Percentiles rank a stretch among this genome's conserved stretches.
Evolutionary conservation across 2,797 vertebrate genomes (phyloP).

Genomic region (Hypotaenidia okinawae): DNA sequence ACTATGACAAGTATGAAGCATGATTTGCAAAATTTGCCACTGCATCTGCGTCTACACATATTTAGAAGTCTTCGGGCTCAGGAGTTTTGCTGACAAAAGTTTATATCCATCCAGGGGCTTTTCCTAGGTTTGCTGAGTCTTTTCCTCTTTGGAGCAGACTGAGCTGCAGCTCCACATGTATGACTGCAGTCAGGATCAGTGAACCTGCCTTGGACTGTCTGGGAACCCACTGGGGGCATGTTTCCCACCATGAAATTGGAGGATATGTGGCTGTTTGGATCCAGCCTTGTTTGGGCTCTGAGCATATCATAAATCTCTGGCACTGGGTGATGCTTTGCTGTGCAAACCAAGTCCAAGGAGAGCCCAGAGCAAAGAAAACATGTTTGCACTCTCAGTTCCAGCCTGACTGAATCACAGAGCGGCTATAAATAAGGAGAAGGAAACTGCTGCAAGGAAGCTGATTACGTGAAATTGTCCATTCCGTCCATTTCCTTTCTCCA

Average conservation of each 20-base stretch:
- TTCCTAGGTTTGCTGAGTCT: neutral
- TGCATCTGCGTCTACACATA: neutral
- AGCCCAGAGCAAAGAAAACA: constrained; percentile 42
- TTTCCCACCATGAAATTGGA: constrained; percentile 12
- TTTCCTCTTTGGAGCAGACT: neutral
- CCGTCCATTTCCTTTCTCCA: constrained; percentile 34
- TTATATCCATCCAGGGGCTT: neutral
- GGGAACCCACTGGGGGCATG: neutral
- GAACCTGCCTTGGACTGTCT: neutral
- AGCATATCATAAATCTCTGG: constrained; percentile 25
- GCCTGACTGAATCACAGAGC: constrained; percentile 35
- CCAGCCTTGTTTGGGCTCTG: constrained; percentile 34
- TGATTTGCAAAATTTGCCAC: neutral
- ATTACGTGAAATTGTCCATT: constrained; percentile 49
- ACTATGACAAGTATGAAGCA: neutral
- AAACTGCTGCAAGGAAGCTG: constrained; percentile 49
- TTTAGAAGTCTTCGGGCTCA: neutral
- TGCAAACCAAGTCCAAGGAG: constrained; percentile 57
- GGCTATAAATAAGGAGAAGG: constrained; percentile 58
- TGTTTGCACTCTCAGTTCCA: constrained; percentile 55
- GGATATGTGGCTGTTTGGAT: constrained; percentile 31
- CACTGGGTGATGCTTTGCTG: constrained; percentile 40
- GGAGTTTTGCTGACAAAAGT: neutral
- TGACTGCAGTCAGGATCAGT: neutral
- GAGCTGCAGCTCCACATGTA: neutral